Percentiles rank a stretch among this genome's conserved stretches.
phyloP scores from a whole-genome alignment of 2,113 vertebrate genomes.

The Astur gentilis region DNA sequence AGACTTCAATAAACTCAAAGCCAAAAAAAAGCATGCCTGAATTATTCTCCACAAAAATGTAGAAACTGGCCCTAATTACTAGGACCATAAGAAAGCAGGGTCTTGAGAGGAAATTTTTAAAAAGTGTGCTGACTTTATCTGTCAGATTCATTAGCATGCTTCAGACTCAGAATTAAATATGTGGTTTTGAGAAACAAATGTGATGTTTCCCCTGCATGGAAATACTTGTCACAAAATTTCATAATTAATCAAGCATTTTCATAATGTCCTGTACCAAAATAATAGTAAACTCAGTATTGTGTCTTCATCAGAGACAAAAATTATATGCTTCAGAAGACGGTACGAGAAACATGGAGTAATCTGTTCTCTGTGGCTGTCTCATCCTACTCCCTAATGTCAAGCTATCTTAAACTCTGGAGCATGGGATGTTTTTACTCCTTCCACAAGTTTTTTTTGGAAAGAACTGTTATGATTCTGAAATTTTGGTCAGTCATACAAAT shows the following conservation, averaged over 20 bases:
- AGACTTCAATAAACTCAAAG: constrained; percentile 19
- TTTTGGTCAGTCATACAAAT: not conserved
- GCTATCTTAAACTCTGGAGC: not conserved
- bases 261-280: not conserved
- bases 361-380: not conserved
- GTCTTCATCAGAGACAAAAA: not conserved
- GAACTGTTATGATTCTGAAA: not conserved
- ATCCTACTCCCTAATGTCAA: not conserved
- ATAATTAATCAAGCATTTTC: not conserved
- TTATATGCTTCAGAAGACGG: not conserved
- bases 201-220: not conserved
- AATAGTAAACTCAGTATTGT: not conserved
- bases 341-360: not conserved
- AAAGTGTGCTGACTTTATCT: not conserved
- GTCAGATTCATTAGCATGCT: not conserved
- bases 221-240: not conserved
- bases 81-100: not conserved
- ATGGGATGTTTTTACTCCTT: not conserved
- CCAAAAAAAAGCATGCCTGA: not conserved
- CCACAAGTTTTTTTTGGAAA: not conserved
- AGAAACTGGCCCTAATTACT: not conserved
- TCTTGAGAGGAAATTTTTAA: not conserved
- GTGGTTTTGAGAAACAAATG: not conserved
- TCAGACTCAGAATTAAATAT: not conserved
- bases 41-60: not conserved